phyloP scores from a whole-genome alignment of 2,113 vertebrate genomes.

The Periophthalmus modestus region DNA sequence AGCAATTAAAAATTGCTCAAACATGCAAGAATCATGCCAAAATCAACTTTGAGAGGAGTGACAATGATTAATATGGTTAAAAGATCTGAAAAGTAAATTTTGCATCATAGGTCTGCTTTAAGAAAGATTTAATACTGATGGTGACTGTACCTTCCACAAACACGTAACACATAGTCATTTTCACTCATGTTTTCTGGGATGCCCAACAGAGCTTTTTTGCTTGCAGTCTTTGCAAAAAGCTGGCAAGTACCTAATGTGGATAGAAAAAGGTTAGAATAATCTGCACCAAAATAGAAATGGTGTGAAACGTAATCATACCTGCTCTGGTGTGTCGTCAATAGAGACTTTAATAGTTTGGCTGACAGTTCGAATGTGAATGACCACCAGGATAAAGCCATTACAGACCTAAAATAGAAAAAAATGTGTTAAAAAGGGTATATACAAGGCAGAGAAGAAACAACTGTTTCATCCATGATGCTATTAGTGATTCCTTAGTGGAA shows the following conservation, averaged over 20 bases:
- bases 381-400: slow-evolving; percentile 85
- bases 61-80: no score
- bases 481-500: no score
- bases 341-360: slow-evolving; percentile 95
- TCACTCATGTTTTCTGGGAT: slow-evolving; percentile 86
- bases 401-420: slow-evolving; percentile 57
- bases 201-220: slow-evolving; percentile 88
- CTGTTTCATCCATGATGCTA: no score
- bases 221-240: slow-evolving; percentile 91
- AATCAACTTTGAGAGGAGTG: no score
- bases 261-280: not conserved
- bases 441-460: not conserved
- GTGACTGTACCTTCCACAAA: slow-evolving; percentile 82
- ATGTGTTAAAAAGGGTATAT: not conserved
- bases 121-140: not conserved
- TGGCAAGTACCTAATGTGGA: slow-evolving; percentile 73
- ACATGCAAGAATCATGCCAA: no score
- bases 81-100: no score
- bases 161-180: slow-evolving; percentile 88
- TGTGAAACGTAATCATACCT: slow-evolving; percentile 60
- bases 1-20: no score
- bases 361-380: slow-evolving; percentile 87
- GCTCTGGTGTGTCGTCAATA: slow-evolving; percentile 86
- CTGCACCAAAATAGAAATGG: not conserved
- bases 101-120: no score